Percentiles rank a stretch among this genome's conserved stretches.
Evolutionary conservation across 2,113 vertebrate species (phyloP).

Genomic region (Balaeniceps rex): DNA sequence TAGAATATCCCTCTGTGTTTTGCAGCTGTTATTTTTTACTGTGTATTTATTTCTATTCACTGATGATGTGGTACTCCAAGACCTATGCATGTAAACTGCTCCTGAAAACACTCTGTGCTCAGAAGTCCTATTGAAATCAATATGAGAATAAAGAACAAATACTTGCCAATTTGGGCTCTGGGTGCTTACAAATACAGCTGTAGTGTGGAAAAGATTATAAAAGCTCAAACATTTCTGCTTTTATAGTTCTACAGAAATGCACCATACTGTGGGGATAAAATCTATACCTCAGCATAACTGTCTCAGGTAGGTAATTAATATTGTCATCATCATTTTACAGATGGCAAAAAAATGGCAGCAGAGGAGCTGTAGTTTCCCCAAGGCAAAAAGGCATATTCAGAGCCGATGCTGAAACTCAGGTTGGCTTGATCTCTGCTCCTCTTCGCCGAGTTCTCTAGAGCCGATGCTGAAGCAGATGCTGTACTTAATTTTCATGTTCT

Average conservation of each 20-base stretch:
- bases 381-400: background rate
- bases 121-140: conserved; percentile 42
- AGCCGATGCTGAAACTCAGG: background rate
- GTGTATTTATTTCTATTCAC: conserved; percentile 9
- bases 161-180: conserved; percentile 10
- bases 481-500: conserved; percentile 40
- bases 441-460: conserved; percentile 16
- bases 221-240: background rate
- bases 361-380: background rate
- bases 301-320: conserved; percentile 40
- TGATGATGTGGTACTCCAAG: background rate
- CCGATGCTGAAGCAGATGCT: background rate
- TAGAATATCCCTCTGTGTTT: background rate
- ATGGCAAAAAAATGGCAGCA: background rate
- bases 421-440: conserved; percentile 38
- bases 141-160: conserved; percentile 37
- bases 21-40: conserved; percentile 35
- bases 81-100: conserved; percentile 23
- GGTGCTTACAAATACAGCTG: conserved; percentile 1
- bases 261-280: background rate
- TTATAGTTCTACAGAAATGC: background rate
- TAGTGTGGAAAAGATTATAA: background rate
- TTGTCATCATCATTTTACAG: background rate
- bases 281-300: background rate
- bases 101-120: conserved; percentile 19